Base-by-base conservation (phyloP, 2,113 vertebrate genomes). In the Ceratotherium simum region DNA sequence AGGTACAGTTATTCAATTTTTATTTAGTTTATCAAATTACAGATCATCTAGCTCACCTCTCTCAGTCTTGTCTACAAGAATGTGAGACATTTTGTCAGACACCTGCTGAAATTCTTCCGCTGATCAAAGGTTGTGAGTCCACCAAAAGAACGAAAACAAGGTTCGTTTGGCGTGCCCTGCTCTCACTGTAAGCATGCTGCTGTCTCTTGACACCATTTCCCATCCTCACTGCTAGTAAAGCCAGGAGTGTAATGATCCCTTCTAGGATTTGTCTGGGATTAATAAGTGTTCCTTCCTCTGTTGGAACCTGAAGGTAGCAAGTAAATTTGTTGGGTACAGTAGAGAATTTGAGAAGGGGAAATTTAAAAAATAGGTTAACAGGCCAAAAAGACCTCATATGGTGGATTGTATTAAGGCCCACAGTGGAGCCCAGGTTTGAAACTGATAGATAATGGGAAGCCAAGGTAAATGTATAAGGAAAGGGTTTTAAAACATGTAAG, bases 351-450 rank as follows among this genome's bases (percentile, higher is more conserved):
- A 80, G 51, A 54, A 87, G 42, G 16, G 21, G 42, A 60, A 51
- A 56, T 73, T 33, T 48, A 27, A 76, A 92, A 92, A 82, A 39
- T 33, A 79, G 7, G 25, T 85, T 73, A 80, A 9, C 54, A 67
- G 31, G 56, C 39, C 39, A 31, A 83, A 76, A 80, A 86, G 89
- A 75, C 20, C 51, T 88, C 29, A 4, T 12, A 51, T n/a, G 11
- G 3, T 33, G 2, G 27, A 80, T 17, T 9, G 8, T 27, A 21
- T 20, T 73, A 36, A 79, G 65, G 56, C 6, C 64, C 25, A 5
- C 13, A 17, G 4, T 67, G n/a, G 78, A 82, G 11, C 54, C 72
- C 31, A 73, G 8, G 21, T 67, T 91, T 91, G 56, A 93, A 70
- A 82, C 1, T 69, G 56, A 54, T 65, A 84, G 60, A 36, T 73